Evolutionary conservation across 1,140 invertebrate genomes (phyloP), one percentile per base, ranked within the genome.

Genomic region (Penaeus vannamei): DNA sequence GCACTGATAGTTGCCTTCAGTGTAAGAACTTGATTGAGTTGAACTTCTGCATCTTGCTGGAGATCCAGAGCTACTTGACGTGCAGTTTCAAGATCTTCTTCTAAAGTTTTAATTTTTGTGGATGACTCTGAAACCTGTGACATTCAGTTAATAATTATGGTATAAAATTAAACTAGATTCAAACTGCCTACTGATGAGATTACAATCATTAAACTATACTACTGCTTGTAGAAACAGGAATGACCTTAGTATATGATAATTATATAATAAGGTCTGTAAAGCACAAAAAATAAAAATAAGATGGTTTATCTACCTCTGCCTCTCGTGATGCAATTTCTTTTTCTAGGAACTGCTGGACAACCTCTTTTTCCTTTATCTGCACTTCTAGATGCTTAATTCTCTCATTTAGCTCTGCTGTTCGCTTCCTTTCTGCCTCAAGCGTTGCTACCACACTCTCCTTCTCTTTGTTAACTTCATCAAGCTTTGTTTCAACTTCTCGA

Each of bases 261-360:
- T 7, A 42, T 0, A 42, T 42, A 42, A 42, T 42, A 42, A 42
- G 4, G 8, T 7, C 36, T 42, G 36, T 42, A 42, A 42, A 42
- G 36, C 17, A 53, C 53, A 53, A 53, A 53, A 17, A 53, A 53
- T 46, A 53, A 53, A 53, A 12, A 59, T 61, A 61, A 64, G 23
- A 59, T 32, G 32, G 12, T 36, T 17, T 60, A n/a, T 89, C 83
- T 36, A 91, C 91, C 89, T 91, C 91, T 46, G 85, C 85, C 59
- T 91, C 89, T 36, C 89, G 69, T 23, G 69, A 77, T 12, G 77
- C 42, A 23, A 91, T 84, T 64, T 91, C 91, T 46, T 91, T 90
- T 77, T 91, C 88, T 61, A 91, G 64, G 61, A 90, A 90, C 76
- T 91, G 88, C 59, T 91, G 91, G 42, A 90, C 53, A 10, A 90